Percentiles rank a stretch among this genome's conserved stretches.
Conservation (phyloP, 2,797 vertebrate species). For the Sebastes hubbsi region DNA sequence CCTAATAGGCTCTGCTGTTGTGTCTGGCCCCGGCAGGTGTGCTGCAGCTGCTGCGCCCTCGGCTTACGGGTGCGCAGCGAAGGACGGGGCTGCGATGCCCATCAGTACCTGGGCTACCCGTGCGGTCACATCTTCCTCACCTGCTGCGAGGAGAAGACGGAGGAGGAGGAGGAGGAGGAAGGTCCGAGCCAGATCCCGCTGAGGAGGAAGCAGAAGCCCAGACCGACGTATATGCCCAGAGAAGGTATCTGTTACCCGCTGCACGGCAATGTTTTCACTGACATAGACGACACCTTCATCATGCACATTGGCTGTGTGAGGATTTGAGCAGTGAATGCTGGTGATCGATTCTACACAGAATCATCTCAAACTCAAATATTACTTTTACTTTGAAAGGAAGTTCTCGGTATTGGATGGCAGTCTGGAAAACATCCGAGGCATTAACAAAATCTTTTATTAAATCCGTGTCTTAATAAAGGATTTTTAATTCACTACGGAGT, state of each 20-base stretch:
- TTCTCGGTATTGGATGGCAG: too few relatives aligned
- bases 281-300: not conserved
- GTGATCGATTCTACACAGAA: too few relatives aligned
- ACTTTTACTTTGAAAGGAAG: too few relatives aligned
- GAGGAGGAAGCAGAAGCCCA: conserved; percentile 79
- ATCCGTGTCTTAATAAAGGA: too few relatives aligned
- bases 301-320: not conserved
- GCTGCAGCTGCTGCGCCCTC: conserved; percentile 92
- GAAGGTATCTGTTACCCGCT: conserved; percentile 78
- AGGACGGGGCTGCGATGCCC: conserved; percentile 82
- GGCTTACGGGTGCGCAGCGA: conserved; percentile 84
- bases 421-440: too few relatives aligned
- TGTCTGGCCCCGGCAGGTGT: conserved; percentile 83
- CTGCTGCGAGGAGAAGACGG: conserved; percentile 83
- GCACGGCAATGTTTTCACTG: not conserved
- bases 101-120: conserved; percentile 88
- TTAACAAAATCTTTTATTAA: too few relatives aligned
- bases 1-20: conserved; percentile 34
- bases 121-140: conserved; percentile 91
- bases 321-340: too few relatives aligned
- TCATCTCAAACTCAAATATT: too few relatives aligned
- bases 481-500: too few relatives aligned
- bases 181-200: conserved; percentile 76
- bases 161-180: conserved; percentile 68
- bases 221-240: conserved; percentile 73